Evolutionary conservation across 1,140 invertebrate species (phyloP).

Genomic region (Elymnias hypermnestra): DNA sequence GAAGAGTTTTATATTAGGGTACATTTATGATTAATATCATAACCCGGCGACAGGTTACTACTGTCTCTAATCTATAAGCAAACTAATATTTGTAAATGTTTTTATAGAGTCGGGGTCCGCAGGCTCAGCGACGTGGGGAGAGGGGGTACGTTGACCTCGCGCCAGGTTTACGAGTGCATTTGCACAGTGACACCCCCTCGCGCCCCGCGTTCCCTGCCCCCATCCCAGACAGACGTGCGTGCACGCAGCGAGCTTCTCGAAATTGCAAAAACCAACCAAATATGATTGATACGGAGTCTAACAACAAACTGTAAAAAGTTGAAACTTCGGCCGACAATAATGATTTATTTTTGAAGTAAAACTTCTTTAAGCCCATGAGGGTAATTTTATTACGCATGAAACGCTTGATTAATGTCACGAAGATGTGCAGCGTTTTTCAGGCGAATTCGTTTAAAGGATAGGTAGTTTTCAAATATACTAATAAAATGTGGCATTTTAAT

Average conservation of each 20-base stretch:
- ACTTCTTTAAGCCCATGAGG: too few species aligned
- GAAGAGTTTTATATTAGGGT: too few species aligned
- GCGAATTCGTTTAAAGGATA: too few species aligned
- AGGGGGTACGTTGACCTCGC: slow-evolving; percentile 58
- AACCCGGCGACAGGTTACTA: slow-evolving; percentile 4
- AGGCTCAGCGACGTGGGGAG: slow-evolving; percentile 27
- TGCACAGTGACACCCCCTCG: slow-evolving; percentile 60
- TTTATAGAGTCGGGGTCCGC: slow-evolving; percentile 37
- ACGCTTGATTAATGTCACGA: too few species aligned
- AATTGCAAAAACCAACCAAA: slow-evolving; percentile 61
- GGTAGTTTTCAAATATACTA: too few species aligned
- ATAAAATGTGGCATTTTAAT: too few species aligned
- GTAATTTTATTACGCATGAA: too few species aligned
- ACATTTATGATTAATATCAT: too few species aligned
- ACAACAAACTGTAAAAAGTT: slow-evolving; percentile 29
- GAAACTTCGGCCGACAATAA: slow-evolving; percentile 36
- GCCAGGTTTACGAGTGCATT: slow-evolving; percentile 66
- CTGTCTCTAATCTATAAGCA: slow-evolving; percentile 15
- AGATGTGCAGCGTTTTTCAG: too few species aligned
- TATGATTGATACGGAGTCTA: slow-evolving; percentile 56
- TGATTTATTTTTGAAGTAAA: too few species aligned
- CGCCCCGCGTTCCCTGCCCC: slow-evolving; percentile 15
- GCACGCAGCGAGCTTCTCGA: slow-evolving; percentile 50
- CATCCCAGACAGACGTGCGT: slow-evolving; percentile 39
- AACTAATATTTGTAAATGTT: slow-evolving; percentile 53